Evolutionary conservation across 2,113 vertebrate species (phyloP).

Genomic region (Ondatra zibethicus): DNA sequence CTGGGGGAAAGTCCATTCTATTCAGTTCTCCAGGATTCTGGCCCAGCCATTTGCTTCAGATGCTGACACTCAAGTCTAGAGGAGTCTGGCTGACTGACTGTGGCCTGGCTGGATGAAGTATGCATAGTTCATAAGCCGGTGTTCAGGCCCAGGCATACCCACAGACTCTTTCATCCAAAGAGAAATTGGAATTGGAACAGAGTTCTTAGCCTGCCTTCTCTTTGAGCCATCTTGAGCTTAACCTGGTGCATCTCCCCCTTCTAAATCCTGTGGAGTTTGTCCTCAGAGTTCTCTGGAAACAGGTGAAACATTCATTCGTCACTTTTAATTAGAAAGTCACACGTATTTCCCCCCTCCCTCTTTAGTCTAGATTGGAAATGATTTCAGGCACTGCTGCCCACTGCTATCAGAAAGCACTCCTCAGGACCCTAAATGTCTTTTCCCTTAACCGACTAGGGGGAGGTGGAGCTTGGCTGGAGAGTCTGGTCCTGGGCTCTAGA

Average conservation of each 20-base stretch:
- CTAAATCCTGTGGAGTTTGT: not conserved
- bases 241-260: not conserved
- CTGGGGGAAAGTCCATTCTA: not conserved
- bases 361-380: not conserved
- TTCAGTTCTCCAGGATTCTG: not conserved
- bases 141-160: too few relatives aligned
- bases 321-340: conserved; percentile 30
- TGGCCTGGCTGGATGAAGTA: not conserved
- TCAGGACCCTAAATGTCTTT: not conserved
- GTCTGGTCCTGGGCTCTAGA: not conserved
- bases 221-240: not conserved
- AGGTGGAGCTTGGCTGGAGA: not conserved
- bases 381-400: too few relatives aligned
- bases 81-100: not conserved
- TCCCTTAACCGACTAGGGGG: not conserved
- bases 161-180: not conserved
- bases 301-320: not conserved
- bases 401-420: not conserved
- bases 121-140: not conserved
- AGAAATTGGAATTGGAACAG: not conserved
- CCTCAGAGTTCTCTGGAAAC: not conserved
- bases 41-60: not conserved
- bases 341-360: too few relatives aligned
- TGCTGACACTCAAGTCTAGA: not conserved
- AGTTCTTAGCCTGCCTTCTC: not conserved